Evolutionary conservation across 2,113 vertebrate species (phyloP), one percentile per base, ranked within the genome.

Genomic region (Pleuronectes platessa): DNA sequence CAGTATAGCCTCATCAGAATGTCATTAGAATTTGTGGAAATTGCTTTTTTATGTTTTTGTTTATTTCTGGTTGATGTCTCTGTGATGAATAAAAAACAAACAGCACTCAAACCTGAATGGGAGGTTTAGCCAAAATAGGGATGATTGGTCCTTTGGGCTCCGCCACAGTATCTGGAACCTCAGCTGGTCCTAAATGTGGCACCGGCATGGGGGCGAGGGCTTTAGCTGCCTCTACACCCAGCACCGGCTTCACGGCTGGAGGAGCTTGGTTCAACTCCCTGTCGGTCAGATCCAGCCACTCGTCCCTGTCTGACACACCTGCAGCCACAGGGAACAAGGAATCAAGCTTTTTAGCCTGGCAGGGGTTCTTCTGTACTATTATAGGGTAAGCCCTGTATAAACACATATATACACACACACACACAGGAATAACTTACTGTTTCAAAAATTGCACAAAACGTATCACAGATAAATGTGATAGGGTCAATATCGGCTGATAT

Each of bases 261-360:
- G 93, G 91, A 11, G 90, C 84, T n/a, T 93, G 89, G 47, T 94
- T 95, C 56, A 95, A 26, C 24, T 88, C 92, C 23, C 83, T 83
- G 47, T 93, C 72, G 56, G 92, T 94, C 64, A 84, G 35, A n/a
- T 90, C 90, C 65, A 76, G 62, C 91, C 90, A 93, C 65, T 87
- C 90, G 51, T 95, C 94, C 54, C 80, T 79, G 68, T 88, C 89
- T 17, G 87, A 86, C 31, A 92, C 59, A 17, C 83, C 97, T 97
- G 1, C 17, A 59, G 0, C 66, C 42, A 65, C 13, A 72, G 14
- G 76, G 3, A 64, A 47, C 4, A 53, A 5, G 11, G 49, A 47
- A 61, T 14, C 1, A 68, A 37, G 3, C 5, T 23, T 31, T 31
- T 1, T 7, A 31, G 31, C 31, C 8, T 37, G 35, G 8, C 35